Evolutionary conservation across 2,113 vertebrate genomes (phyloP).

Genomic region (Marcusenius ussheri): DNA sequence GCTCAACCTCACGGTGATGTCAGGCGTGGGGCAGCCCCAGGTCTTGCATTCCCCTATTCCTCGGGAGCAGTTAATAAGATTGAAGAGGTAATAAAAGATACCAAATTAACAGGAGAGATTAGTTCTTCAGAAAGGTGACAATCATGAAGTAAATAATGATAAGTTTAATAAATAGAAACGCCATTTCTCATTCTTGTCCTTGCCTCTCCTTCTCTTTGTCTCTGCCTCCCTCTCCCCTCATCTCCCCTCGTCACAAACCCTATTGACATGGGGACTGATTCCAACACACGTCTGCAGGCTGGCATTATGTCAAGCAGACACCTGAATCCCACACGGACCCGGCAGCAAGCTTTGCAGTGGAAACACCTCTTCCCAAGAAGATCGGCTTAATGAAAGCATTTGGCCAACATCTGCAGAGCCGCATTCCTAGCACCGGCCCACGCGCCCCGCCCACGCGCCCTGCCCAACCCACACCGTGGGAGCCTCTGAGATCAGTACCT

Average conservation of each 20-base stretch:
- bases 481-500: background rate
- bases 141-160: background rate
- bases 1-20: no score
- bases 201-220: background rate
- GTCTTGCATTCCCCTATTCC: background rate
- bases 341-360: background rate
- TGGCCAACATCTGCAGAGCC: constrained; percentile 16
- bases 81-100: background rate
- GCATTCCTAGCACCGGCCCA: background rate
- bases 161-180: background rate
- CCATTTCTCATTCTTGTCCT: background rate
- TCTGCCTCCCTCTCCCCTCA: background rate
- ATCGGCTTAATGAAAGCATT: constrained; percentile 17
- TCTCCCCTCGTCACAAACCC: background rate
- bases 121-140: constrained; percentile 4
- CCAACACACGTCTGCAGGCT: background rate
- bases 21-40: background rate
- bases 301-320: background rate
- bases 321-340: background rate
- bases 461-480: background rate
- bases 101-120: background rate
- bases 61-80: background rate
- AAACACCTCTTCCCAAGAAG: constrained; percentile 1
- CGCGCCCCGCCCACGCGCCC: background rate
- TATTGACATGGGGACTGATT: background rate